Conservation (phyloP, 2,888 invertebrate genomes). For the Crepidodera aurea region DNA sequence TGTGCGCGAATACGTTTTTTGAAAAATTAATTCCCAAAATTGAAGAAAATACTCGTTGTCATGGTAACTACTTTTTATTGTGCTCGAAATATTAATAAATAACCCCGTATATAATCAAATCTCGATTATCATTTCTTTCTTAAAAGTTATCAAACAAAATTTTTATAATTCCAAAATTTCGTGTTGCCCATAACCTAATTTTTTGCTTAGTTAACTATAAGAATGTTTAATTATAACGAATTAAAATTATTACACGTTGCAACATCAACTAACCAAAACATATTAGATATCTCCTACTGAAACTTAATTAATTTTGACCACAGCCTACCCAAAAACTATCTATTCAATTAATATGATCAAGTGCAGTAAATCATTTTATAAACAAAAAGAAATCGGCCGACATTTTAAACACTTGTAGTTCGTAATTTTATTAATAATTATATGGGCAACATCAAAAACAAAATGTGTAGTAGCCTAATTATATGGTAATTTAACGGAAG, state of each 20-base stretch:
- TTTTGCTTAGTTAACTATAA: neutral
- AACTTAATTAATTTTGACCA: constrained; percentile 1
- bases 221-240: neutral
- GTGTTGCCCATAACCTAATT: neutral
- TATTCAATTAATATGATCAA: constrained; percentile 14
- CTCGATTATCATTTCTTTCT: no score
- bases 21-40: no score
- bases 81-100: no score
- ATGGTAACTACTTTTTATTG: no score
- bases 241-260: neutral
- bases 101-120: no score
- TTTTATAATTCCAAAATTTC: no score
- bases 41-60: no score
- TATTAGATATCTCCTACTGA: neutral
- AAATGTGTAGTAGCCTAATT: constrained; percentile 20
- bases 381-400: constrained; percentile 14
- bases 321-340: constrained; percentile 7
- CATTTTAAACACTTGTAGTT: constrained; percentile 15
- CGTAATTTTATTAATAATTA: constrained; percentile 12
- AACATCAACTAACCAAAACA: neutral
- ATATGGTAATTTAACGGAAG: constrained; percentile 20
- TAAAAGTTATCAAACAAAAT: no score
- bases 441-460: constrained; percentile 6
- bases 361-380: constrained; percentile 14
- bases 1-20: no score